Percentiles rank a stretch among this genome's conserved stretches.
These are phyloP conservation scores for Osmerus eperlanus DNA, from an alignment of 2,113 vertebrate genomes.

Conservation along the genomic window DNA sequence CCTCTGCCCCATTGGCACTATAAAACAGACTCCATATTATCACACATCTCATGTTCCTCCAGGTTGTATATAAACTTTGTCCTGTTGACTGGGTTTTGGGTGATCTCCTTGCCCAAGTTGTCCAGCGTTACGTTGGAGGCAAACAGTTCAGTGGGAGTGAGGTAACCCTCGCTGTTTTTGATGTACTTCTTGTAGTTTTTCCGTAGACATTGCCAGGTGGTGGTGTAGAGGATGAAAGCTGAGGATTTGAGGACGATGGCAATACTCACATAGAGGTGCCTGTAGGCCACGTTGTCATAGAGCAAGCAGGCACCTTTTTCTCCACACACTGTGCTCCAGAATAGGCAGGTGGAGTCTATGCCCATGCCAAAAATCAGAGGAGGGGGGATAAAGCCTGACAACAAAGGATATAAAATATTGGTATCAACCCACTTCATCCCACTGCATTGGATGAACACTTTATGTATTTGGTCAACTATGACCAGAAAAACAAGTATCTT, in stretches of 20 bases:
- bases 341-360: slow-evolving; percentile 76
- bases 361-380: slow-evolving; percentile 77
- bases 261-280: slow-evolving; percentile 75
- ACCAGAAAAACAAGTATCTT: too few species aligned
- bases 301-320: slow-evolving; percentile 72
- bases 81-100: slow-evolving; percentile 64
- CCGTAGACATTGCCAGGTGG: slow-evolving; percentile 72
- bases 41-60: slow-evolving; percentile 66
- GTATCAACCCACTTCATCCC: background rate
- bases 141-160: slow-evolving; percentile 72
- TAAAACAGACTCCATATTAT: slow-evolving; percentile 75
- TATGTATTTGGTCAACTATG: too few species aligned
- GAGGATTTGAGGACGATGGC: slow-evolving; percentile 71
- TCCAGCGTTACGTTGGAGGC: slow-evolving; percentile 72
- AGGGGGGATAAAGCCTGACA: slow-evolving; percentile 72
- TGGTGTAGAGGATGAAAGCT: slow-evolving; percentile 69
- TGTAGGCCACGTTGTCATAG: slow-evolving; percentile 74
- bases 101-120: slow-evolving; percentile 68
- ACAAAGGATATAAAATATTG: slow-evolving; percentile 11
- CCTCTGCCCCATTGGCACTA: slow-evolving; percentile 38
- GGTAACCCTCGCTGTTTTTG: slow-evolving; percentile 70
- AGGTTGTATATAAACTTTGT: slow-evolving; percentile 75
- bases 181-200: slow-evolving; percentile 74
- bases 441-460: too few species aligned
- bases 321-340: slow-evolving; percentile 73